Percentiles rank a stretch among this genome's conserved stretches.
phyloP scores from a whole-genome alignment of 1,140 invertebrate species.

The Pteromalus puparum region DNA sequence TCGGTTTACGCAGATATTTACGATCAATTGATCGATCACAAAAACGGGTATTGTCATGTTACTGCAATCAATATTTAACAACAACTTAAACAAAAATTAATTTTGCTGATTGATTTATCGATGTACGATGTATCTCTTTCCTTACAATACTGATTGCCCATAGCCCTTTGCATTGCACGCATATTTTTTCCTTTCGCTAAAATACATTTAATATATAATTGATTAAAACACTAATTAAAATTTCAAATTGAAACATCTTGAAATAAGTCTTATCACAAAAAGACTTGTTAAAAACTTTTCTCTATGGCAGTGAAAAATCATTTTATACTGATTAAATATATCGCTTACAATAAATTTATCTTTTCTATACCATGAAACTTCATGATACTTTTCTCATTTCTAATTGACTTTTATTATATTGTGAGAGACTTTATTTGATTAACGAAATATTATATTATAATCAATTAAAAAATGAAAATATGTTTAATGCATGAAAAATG shows the following conservation, averaged over 20 bases:
- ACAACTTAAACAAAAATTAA: neutral
- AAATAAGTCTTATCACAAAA: constrained; percentile 1
- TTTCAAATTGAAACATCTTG: constrained; percentile 16
- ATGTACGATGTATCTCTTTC: neutral
- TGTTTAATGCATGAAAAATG: constrained; percentile 8
- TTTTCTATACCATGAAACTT: neutral
- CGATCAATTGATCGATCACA: constrained; percentile 57
- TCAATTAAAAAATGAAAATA: constrained; percentile 12
- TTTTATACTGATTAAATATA: constrained; percentile 13
- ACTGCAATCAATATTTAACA: constrained; percentile 54
- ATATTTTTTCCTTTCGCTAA: constrained; percentile 48
- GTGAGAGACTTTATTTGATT: neutral
- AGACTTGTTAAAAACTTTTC: neutral
- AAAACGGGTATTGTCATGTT: constrained; percentile 64
- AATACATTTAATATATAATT: constrained; percentile 11
- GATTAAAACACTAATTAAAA: constrained; percentile 7
- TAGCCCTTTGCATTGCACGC: constrained; percentile 53
- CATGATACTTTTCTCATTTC: neutral
- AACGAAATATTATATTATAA: neutral
- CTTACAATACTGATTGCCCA: constrained; percentile 41
- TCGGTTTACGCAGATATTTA: neutral
- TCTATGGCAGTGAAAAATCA: neutral
- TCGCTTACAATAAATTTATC: neutral
- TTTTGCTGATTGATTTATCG: neutral
- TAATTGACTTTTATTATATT: neutral